A percentile compares a stretch with the other conserved stretches of the same genome.
These are phyloP conservation scores for Castor canadensis DNA, from an alignment of 2,113 vertebrate genomes.

Conservation along the genomic window DNA sequence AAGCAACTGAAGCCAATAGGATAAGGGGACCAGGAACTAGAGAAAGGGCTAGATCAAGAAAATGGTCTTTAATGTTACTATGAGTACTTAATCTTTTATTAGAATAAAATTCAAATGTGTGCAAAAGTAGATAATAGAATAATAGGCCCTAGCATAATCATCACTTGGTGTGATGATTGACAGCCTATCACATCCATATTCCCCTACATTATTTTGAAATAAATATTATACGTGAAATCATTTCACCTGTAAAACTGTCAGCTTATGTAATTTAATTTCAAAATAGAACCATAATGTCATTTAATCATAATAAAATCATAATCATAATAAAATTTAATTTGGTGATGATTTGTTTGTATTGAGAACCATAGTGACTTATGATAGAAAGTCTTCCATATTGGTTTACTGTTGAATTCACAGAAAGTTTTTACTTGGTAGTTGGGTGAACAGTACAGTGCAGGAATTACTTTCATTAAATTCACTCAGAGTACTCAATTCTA, in stretches of 20 bases:
- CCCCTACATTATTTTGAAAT: background rate
- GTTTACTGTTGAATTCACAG: background rate
- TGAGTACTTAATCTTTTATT: background rate
- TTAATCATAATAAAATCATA: background rate
- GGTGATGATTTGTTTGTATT: background rate
- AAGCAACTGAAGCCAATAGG: too few relatives aligned
- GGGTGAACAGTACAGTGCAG: background rate
- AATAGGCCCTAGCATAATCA: background rate
- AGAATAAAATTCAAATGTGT: background rate
- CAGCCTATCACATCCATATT: background rate
- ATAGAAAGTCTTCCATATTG: background rate
- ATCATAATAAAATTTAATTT: background rate
- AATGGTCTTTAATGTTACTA: too few relatives aligned
- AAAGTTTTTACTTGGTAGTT: background rate
- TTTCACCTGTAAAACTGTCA: background rate
- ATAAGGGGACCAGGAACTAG: too few relatives aligned
- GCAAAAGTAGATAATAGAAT: background rate
- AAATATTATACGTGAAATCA: background rate
- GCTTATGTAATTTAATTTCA: background rate
- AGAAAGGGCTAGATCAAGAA: too few relatives aligned
- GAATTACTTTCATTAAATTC: background rate
- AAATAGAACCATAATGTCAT: background rate
- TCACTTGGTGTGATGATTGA: background rate
- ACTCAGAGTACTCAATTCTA: background rate
- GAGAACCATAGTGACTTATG: background rate